Percentiles rank a stretch among this genome's conserved stretches.
phyloP scores from a whole-genome alignment of 2,797 vertebrate genomes.

The Podarcis lilfordi region DNA sequence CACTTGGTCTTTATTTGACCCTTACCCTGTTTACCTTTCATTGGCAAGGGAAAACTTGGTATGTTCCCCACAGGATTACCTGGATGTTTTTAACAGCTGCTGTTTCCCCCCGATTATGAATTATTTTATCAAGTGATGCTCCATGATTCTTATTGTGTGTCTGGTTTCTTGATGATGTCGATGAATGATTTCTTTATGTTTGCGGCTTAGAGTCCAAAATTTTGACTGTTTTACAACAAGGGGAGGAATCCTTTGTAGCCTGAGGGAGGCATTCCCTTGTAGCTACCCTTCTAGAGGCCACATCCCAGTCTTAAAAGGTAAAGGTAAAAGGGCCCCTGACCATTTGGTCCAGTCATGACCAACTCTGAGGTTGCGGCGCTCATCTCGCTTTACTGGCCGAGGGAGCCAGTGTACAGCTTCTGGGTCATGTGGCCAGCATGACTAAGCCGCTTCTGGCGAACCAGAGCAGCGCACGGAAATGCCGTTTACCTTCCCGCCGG shows the following conservation, averaged over 20 bases:
- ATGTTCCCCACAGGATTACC: background rate
- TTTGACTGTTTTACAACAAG: background rate
- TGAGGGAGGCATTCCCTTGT: background rate
- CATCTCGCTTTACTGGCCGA: too few species aligned
- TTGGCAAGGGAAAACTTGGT: background rate
- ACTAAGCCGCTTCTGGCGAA: too few species aligned
- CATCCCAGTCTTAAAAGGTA: background rate
- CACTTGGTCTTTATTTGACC: background rate
- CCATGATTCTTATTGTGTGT: background rate
- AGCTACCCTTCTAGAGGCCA: background rate
- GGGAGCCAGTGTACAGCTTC: too few species aligned
- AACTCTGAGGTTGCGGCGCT: too few species aligned
- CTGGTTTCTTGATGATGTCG: background rate
- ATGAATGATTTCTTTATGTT: background rate
- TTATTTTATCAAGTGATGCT: background rate
- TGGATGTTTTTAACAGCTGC: background rate
- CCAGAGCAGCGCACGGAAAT: too few species aligned
- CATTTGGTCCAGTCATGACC: too few species aligned
- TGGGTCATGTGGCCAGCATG: too few species aligned
- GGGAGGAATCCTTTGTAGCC: background rate
- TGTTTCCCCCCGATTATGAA: background rate
- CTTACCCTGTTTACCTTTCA: background rate
- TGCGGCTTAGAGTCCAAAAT: background rate
- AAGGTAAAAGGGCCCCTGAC: too few species aligned
- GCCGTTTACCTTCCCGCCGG: too few species aligned